Evolutionary conservation across 2,888 invertebrate genomes (phyloP), one percentile per base, ranked within the genome.

Genomic region (Watsonalla cultraria): DNA sequence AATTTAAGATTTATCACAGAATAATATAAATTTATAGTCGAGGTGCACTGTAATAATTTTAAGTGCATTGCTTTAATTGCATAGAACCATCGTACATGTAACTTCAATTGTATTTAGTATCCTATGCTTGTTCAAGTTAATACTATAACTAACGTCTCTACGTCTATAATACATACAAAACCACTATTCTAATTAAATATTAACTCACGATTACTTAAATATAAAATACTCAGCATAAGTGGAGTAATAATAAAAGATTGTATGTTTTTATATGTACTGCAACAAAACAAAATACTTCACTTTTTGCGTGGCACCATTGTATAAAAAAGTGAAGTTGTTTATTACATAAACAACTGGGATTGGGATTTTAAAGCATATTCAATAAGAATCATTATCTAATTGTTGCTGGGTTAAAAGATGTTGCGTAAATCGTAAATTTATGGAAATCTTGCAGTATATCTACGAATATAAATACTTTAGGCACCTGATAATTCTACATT

Each of bases 31-130:
- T 69, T 67, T 71, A 70, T 69, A 72, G 70, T 74, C 68, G 65
- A 76, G 68, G 76, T 81, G 81, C 77, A 76, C 72, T 64, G 68
- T 68, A 64, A 65, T 71, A 61, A 65, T 69, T 56, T 51, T 54
- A 70, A 70, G 79, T 80, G 77, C 76, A 74, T 47, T 24, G 8
- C 2, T 47, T 11, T 37, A 55, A 47, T 52, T 15, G 5, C 37
- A 34, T 37, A 39, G 13, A 13, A 45, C 52, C 56, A 50, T 35
- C 7, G 61, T 61, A 54, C 58, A 76, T 81, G 79, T 80, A 80
- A 82, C 81, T 82, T 74, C 75, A 73, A 79, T 71, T 77, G 73
- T 64, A 71, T 80, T 80, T 85, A 82, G 85, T 85, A 82, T 85
- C 70, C 76, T 67, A 67, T 59, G 65, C 66, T 65, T 66, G 65